These are phyloP conservation scores for Muscina levida DNA, from an alignment of 2,888 invertebrate genomes.

Conservation along the genomic window DNA sequence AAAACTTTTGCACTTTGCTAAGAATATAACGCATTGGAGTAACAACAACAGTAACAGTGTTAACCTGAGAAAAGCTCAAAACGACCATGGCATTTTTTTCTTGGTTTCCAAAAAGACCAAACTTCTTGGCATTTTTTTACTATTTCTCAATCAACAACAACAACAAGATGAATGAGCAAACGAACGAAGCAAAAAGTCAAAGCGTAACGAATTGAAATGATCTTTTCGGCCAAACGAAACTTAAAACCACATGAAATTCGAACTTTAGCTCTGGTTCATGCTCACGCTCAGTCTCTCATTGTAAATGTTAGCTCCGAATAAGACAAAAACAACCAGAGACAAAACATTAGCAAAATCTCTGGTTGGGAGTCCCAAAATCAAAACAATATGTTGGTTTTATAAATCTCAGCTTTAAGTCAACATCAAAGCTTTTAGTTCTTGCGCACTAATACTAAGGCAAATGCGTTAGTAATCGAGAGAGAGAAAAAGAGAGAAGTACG, in stretches of 20 bases:
- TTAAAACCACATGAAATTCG: neutral
- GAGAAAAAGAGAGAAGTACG: neutral
- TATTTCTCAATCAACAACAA: constrained; percentile 17
- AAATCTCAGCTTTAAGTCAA: constrained; percentile 15
- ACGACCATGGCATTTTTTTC: constrained; percentile 61
- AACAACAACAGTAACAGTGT: too few relatives aligned
- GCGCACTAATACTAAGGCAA: neutral
- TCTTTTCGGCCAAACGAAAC: constrained; percentile 18
- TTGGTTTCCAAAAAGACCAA: constrained; percentile 16
- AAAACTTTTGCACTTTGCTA: constrained; percentile 61
- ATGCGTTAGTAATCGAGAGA: neutral
- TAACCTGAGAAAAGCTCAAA: constrained; percentile 18
- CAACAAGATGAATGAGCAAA: neutral
- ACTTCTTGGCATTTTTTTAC: constrained; percentile 21
- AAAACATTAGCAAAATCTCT: constrained; percentile 20
- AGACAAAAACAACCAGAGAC: neutral
- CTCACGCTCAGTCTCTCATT: neutral
- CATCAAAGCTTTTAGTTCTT: constrained; percentile 5
- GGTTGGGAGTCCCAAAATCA: neutral
- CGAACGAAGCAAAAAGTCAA: constrained; percentile 24
- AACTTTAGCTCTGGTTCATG: too few relatives aligned
- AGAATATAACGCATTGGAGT: constrained; percentile 37
- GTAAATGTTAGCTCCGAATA: too few relatives aligned
- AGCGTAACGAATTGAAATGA: constrained; percentile 39
- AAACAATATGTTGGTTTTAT: too few relatives aligned